phyloP scores from a whole-genome alignment of 1,140 invertebrate genomes.

The Bombyx mandarina region DNA sequence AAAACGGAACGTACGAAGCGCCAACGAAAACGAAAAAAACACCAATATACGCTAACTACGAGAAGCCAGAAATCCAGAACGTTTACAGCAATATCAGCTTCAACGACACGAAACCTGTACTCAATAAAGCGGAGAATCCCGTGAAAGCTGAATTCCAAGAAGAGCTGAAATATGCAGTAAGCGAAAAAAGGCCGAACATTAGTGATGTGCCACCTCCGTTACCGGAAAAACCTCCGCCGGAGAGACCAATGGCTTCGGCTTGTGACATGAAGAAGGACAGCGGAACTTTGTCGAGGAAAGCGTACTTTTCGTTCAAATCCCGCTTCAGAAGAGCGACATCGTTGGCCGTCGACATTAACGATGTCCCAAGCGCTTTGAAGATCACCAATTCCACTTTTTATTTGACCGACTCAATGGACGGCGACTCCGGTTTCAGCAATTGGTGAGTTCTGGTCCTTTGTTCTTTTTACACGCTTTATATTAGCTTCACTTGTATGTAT shows the following conservation, averaged over 20 bases:
- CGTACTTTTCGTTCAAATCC: constrained; percentile 70
- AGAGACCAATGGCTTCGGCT: constrained; percentile 48
- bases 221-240: constrained; percentile 35
- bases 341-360: constrained; percentile 52
- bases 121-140: constrained; percentile 44
- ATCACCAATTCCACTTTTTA: constrained; percentile 77
- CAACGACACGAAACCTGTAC: constrained; percentile 30
- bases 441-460: constrained; percentile 29
- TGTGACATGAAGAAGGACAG: constrained; percentile 44
- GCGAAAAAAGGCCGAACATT: constrained; percentile 40
- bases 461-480: no score
- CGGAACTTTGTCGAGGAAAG: constrained; percentile 63
- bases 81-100: constrained; percentile 50
- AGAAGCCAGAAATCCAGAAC: constrained; percentile 30
- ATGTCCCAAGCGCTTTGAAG: constrained; percentile 57
- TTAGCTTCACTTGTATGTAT: no score
- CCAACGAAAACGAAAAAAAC: constrained; percentile 31
- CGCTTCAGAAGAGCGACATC: constrained; percentile 67
- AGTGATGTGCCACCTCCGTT: constrained; percentile 41
- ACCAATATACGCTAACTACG: constrained; percentile 52
- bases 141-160: constrained; percentile 42
- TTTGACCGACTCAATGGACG: constrained; percentile 73
- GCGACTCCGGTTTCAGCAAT: constrained; percentile 72
- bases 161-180: constrained; percentile 41
- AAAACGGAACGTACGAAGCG: constrained; percentile 33